A percentile compares a stretch with the other conserved stretches of the same genome.
These are phyloP conservation scores for Mobula hypostoma DNA, from an alignment of 2,113 vertebrate genomes.

Conservation along the genomic window DNA sequence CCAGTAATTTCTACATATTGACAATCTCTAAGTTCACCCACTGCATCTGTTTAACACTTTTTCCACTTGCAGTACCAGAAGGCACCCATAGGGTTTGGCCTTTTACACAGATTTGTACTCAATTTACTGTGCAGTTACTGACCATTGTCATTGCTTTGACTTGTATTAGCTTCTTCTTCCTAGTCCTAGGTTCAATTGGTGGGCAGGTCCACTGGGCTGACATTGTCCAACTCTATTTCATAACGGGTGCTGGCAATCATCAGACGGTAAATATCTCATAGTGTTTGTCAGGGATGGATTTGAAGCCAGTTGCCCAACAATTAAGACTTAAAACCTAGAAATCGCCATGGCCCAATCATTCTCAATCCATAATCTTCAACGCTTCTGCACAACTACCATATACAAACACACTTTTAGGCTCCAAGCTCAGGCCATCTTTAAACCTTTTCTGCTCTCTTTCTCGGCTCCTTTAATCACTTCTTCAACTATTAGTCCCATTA, in stretches of 20 bases:
- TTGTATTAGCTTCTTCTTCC: not conserved
- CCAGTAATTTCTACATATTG: not conserved
- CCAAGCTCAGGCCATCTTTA: not conserved
- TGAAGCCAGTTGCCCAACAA: not conserved
- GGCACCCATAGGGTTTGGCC: not conserved
- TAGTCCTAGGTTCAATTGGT: not conserved
- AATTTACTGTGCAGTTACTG: not conserved
- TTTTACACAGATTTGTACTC: not conserved
- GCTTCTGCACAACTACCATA: not conserved
- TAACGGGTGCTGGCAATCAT: not conserved
- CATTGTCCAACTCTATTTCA: not conserved
- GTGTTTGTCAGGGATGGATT: not conserved
- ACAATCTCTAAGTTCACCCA: not conserved
- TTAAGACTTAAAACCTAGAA: not conserved
- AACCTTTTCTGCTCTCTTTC: not conserved
- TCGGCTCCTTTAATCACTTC: not conserved
- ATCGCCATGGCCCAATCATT: not conserved
- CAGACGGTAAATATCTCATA: not conserved
- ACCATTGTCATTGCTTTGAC: no score
- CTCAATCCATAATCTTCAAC: not conserved
- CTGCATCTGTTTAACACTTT: not conserved
- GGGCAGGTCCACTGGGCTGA: not conserved
- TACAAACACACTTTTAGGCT: not conserved
- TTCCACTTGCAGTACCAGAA: not conserved
- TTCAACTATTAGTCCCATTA: not conserved